phyloP scores from a whole-genome alignment of 2,113 vertebrate species.

The Eonycteris spelaea region DNA sequence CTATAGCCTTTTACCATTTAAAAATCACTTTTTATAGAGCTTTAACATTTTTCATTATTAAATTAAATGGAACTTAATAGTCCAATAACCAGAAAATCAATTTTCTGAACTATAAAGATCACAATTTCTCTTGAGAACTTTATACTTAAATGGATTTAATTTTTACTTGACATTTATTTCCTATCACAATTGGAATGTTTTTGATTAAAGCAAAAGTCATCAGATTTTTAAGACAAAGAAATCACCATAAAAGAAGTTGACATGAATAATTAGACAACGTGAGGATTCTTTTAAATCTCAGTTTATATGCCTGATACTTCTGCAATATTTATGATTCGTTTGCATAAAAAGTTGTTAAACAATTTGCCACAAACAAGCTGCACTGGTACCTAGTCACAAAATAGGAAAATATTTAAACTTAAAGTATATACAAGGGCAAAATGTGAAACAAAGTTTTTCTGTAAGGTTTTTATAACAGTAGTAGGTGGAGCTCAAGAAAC shows the following conservation, averaged over 20 bases:
- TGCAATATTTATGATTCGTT: neutral
- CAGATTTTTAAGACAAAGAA: neutral
- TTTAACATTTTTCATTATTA: neutral
- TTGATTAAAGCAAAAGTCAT: neutral
- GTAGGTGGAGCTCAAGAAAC: neutral
- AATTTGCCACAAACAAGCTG: neutral
- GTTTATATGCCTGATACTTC: neutral
- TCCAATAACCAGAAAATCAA: neutral
- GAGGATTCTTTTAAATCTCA: neutral
- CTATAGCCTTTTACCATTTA: neutral
- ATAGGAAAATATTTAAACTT: neutral
- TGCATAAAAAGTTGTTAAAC: neutral
- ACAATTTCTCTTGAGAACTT: neutral
- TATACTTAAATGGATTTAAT: neutral
- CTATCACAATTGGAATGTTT: neutral
- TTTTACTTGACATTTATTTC: conserved; percentile 35
- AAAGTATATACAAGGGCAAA: neutral
- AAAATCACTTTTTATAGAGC: neutral
- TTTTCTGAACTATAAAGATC: conserved; percentile 12
- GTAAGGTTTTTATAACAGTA: neutral
- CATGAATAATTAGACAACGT: neutral
- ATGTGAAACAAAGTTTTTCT: neutral
- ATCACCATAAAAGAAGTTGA: neutral
- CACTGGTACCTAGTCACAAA: neutral
- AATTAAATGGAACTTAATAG: neutral